Evolutionary conservation across 1,140 invertebrate species (phyloP), one percentile per base, ranked within the genome.

Genomic region (Holotrichia oblita): DNA sequence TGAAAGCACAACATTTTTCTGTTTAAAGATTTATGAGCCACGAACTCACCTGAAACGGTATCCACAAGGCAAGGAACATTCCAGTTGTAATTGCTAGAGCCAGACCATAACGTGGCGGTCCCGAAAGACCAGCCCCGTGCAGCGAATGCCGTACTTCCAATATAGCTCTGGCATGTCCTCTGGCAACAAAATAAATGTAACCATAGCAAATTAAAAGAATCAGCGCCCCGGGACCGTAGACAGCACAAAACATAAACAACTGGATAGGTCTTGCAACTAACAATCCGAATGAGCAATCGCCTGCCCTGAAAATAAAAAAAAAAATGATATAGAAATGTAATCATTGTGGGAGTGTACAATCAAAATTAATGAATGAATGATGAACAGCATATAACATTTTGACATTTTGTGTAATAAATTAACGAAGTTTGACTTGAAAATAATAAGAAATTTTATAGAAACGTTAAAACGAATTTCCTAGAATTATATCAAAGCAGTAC

Each of bases 141-240:
- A 44, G 20, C 2, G 91, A 91, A 20, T 91, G 84, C 82, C 93
- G 91, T 20, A 92, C 90, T 17, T 91, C 91, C 77, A 91, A 91
- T 79, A 93, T 93, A 3, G 92, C 92, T 40, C 90, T 86, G 6
- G 91, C 91, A 81, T 93, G 92, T 79, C 90, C 87, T 78, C 91
- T 85, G 6, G 92, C 92, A 17, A 93, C 89, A 55, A 90, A 85
- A 83, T 92, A 93, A 78, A 93, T 91, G 82, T 92, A 92, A 79
- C 88, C 89, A 84, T 93, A 93, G 82, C 91, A 93, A 12, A 89
- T 87, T n/a, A 92, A 83, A 12, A 92, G 85, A 27, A 91, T 85
- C 2, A 90, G 77, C 0, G 89, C 87, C 80, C 90, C 90, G 6
- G 91, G 91, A 17, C 89, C 89, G 86, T 90, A 92, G 34, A 91